Evolutionary conservation across 2,888 invertebrate genomes (phyloP), one percentile per base, ranked within the genome.

Genomic region (Lasioglossum figueresi): DNA sequence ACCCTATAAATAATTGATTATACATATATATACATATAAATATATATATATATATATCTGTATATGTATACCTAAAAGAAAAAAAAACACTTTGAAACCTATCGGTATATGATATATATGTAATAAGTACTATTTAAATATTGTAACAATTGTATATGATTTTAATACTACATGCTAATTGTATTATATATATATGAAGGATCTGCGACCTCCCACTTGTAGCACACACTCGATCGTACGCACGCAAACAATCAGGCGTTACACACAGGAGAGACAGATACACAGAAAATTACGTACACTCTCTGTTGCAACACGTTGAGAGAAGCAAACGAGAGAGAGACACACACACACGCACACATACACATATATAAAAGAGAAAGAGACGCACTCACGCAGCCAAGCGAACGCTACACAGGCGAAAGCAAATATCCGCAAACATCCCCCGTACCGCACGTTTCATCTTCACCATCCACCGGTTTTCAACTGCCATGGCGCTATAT

Each of bases 71-170:
- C 89, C 90, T 90, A 91, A 77, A 78, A 48, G 40, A 77, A 77
- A 75, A 48, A 72, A 79, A 77, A 75, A 45, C 84, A 84, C 87
- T 90, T 91, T 90, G 90, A 92, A 93, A 93, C 91, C 91, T 93
- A 94, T 94, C 92, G 93, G 91, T 94, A 93, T 93, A 93, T 90
- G 88, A 88, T 90, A 89, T 94, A 93, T 92, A 94, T 95, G 94
- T 94, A 94, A 95, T 95, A 95, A 95, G 95, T 94, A 94, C 93
- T 95, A 95, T 95, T 95, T 95, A 95, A 95, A 95, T 94, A 95
- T 95, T 95, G 95, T 95, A 95, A 95, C 94, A 95, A 95, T 95
- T 95, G 95, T 95, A 95, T 95, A 95, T 95, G 95, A 95, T 94
- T 95, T 95, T 95, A 95, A 94, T 95, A 94, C 92, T 94, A 94